A percentile compares a stretch with the other conserved stretches of the same genome.
Evolutionary conservation across 2,888 invertebrate genomes (phyloP).

Genomic region (Mesoligia furuncula): DNA sequence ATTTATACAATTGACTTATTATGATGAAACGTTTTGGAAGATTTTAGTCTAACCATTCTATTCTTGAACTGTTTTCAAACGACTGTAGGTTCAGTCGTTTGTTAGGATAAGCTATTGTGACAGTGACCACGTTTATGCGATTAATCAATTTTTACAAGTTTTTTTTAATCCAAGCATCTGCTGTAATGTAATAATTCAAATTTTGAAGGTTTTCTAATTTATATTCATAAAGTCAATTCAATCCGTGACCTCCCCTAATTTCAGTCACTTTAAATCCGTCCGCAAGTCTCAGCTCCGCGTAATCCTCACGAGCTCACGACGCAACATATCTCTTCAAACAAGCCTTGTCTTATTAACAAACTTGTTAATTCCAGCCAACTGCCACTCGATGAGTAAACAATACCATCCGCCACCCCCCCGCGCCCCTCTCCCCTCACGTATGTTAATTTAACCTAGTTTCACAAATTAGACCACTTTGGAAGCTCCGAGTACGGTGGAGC

Average conservation of each 20-base stretch:
- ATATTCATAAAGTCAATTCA: conserved; percentile 1
- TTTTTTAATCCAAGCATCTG: not conserved
- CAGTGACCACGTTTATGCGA: not conserved
- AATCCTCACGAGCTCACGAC: conserved; percentile 32
- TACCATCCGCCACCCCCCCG: conserved; percentile 46
- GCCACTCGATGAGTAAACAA: conserved; percentile 71
- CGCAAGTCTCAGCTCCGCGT: conserved; percentile 13
- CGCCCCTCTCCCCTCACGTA: conserved; percentile 52
- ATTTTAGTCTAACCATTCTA: not conserved
- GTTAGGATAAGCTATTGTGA: not conserved
- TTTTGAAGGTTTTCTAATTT: conserved; percentile 11
- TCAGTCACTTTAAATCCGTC: conserved; percentile 27
- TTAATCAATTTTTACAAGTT: not conserved
- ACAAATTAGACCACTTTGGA: conserved; percentile 64
- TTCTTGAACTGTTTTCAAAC: not conserved
- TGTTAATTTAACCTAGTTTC: conserved; percentile 71
- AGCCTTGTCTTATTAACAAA: conserved; percentile 67
- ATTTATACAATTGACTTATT: conserved; percentile 12
- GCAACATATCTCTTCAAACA: conserved; percentile 48
- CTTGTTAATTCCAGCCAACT: conserved; percentile 67
- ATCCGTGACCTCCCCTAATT: conserved; percentile 40
- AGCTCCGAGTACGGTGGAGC: conserved; percentile 38
- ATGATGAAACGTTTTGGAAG: conserved; percentile 3
- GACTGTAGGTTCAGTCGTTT: not conserved
- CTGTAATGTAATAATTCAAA: not conserved